phyloP scores from a whole-genome alignment of 1,140 invertebrate genomes.

The Hylaeus anthracinus region DNA sequence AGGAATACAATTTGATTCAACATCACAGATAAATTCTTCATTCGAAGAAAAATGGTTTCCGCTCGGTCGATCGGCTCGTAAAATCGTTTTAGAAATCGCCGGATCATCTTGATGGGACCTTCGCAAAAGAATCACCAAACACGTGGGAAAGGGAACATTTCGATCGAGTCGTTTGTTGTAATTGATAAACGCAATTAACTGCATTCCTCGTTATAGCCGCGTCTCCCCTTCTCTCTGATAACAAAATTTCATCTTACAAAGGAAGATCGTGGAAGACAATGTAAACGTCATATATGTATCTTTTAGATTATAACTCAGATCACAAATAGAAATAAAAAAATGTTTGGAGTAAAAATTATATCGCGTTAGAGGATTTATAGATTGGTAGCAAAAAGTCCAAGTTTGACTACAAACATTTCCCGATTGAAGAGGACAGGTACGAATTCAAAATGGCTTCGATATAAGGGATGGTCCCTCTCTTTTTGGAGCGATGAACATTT shows the following conservation, averaged over 20 bases:
- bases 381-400: too few relatives aligned
- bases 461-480: too few relatives aligned
- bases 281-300: too few relatives aligned
- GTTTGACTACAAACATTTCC: too few relatives aligned
- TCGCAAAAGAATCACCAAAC: conserved; percentile 45
- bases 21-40: conserved; percentile 86
- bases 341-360: too few relatives aligned
- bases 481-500: too few relatives aligned
- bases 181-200: background rate
- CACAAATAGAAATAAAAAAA: too few relatives aligned
- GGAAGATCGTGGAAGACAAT: too few relatives aligned
- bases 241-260: background rate
- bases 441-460: too few relatives aligned
- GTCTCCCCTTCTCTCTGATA: background rate
- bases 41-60: conserved; percentile 84
- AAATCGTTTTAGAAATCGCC: conserved; percentile 77
- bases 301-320: too few relatives aligned
- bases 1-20: conserved; percentile 87
- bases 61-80: conserved; percentile 84
- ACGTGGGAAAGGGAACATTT: background rate
- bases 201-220: background rate
- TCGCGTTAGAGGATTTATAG: too few relatives aligned
- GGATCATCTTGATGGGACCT: conserved; percentile 80
- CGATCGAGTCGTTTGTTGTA: background rate
- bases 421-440: too few relatives aligned